Base-by-base conservation (phyloP, 2,113 vertebrate species). In the Castor canadensis region DNA sequence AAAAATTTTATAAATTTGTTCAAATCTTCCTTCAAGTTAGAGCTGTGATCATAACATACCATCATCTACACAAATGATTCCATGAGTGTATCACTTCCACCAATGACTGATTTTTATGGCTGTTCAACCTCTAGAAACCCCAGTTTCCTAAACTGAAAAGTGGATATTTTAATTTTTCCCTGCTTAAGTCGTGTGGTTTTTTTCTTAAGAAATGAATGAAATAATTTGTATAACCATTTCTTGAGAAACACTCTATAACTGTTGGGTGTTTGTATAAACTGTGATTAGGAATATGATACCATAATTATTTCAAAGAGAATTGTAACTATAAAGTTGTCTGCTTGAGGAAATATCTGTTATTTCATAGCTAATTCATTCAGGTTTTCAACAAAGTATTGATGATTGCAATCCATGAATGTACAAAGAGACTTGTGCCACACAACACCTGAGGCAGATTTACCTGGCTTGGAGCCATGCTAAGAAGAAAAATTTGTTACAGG, bases 341-440 rank as follows among this genome's bases (percentile, higher is more conserved):
- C 52, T 77, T 81, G 40, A 76, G 62, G 47, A 75, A 89, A 75
- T 40, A 84, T 28, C 85, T 95, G 22, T 54, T 88, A 85, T 88
- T 89, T 89, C 80, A 95, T 15, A 90, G 40, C 9, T 89, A 83
- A 76, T 94, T 96, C 45, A 56, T 75, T 67, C 54, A 4, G n/a
- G 38, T 47, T 88, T 96, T 92, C 13, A 77, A 43, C 35, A 89
- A 93, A 93, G 60, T 82, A 73, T 35, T 93, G 77, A 93, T 92
- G 54, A 67, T 86, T 94, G 28, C 60, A 76, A 19, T 83, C 72
- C 89, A 71, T 58, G 82, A 89, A 52, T 87, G 64, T 87, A 87
- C 13, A 89, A 80, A 77, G 73, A 84, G 19, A 52, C 38, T 56
- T 47, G 60, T 87, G 66, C 15, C 38, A 84, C 26, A 87, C 60